Base-by-base conservation (phyloP, 1,140 invertebrate genomes). In the Bombus waltoni region DNA sequence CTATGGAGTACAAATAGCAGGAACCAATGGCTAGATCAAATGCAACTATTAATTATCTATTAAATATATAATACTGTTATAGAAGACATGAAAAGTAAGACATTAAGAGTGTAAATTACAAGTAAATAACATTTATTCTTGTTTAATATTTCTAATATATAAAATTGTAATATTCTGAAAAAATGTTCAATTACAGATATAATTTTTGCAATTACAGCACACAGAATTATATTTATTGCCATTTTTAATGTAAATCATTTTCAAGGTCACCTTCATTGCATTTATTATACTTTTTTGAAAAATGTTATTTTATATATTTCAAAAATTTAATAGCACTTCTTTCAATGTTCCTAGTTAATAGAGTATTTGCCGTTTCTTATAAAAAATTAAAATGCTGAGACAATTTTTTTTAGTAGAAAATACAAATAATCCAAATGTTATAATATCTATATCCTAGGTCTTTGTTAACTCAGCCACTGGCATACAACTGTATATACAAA, bases 41-140 rank as follows among this genome's bases (percentile, higher is more conserved):
- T 53, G 1, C 47, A 53, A 22, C 47, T 53, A 53, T 53, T 53
- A 53, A 99, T 98, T 73, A 97, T 96, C 96, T 97, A 85, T 65
- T 76, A 85, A 89, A 62, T 62, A 9, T n/a, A 62, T n/a, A 59
- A 59, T 28, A 28, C 10, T 62, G 28, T n/a, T 28, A n/a, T 13
- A n/a, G 18, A 22, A 53, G 47, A 53, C 47, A 53, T 53, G 47
- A 22, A 62, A 62, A n/a, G 28, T 62, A 62, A n/a, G 4, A n/a
- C 28, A 13, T 62, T 62, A 62, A n/a, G 47, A 53, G 18, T 59
- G 11, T 59, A 59, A 28, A n/a, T 28, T n/a, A 62, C 13, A 62
- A 62, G 28, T 62, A 62, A 62, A n/a, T 62, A 62, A 62, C 4
- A 62, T n/a, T 62, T 62, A 62, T 62, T 62, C 28, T n/a, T n/a